These are phyloP conservation scores for Zosterops pallidus DNA, from an alignment of 2,113 vertebrate genomes.

Conservation along the genomic window DNA sequence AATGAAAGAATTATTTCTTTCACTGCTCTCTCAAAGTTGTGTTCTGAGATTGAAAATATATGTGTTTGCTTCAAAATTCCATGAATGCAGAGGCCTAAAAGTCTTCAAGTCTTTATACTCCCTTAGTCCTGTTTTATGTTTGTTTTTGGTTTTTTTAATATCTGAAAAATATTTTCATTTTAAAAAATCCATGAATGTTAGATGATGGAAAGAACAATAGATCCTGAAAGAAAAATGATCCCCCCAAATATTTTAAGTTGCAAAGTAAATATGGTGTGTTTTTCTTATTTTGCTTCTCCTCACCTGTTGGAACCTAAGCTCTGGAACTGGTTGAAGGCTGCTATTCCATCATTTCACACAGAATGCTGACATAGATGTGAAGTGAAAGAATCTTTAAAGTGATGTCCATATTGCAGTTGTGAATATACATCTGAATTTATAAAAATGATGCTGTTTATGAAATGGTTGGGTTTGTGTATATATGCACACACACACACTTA, in stretches of 20 bases:
- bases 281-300: neutral
- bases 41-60: neutral
- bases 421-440: neutral
- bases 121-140: neutral
- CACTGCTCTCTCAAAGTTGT: neutral
- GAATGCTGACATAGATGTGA: neutral
- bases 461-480: neutral
- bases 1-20: neutral
- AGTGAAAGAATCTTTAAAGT: neutral
- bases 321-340: neutral
- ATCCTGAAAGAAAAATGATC: neutral
- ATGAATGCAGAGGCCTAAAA: neutral
- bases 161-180: neutral
- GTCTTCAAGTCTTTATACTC: neutral
- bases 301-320: neutral
- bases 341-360: neutral
- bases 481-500: fast-evolving
- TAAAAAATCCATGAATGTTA: neutral
- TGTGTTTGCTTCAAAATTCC: neutral
- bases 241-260: neutral
- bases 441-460: neutral
- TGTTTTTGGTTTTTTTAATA: neutral
- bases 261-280: neutral
- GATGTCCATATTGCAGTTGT: neutral
- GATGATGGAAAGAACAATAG: neutral